These are phyloP conservation scores for Eubucco bourcierii DNA, from an alignment of 2,113 vertebrate species.

Conservation along the genomic window DNA sequence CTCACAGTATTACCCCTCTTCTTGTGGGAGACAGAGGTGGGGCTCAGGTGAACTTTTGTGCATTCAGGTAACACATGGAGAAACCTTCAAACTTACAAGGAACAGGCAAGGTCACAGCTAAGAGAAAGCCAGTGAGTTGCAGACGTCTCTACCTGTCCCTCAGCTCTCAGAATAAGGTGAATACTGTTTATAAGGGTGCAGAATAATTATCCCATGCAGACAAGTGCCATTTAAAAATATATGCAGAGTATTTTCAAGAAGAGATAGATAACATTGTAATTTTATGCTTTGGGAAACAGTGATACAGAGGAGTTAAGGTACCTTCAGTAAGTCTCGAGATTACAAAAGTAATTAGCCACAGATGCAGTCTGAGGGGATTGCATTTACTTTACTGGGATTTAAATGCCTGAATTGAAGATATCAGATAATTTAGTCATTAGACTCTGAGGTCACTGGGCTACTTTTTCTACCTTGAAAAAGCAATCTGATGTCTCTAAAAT, in stretches of 20 bases:
- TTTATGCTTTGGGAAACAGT: background rate
- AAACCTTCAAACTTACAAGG: background rate
- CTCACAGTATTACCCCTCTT: background rate
- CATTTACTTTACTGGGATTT: background rate
- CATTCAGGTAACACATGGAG: rapidly evolving
- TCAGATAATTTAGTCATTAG: background rate
- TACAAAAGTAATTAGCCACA: constrained; percentile 24
- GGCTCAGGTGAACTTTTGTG: background rate
- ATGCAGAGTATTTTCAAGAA: background rate
- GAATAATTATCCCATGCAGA: background rate
- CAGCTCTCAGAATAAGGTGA: background rate
- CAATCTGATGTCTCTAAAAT: background rate
- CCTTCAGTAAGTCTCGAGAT: background rate
- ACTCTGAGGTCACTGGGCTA: background rate
- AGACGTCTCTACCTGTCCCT: background rate
- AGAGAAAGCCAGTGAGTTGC: background rate
- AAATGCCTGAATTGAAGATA: background rate
- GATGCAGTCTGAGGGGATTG: background rate
- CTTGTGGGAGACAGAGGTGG: background rate
- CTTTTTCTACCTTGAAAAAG: background rate
- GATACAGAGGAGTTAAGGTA: background rate
- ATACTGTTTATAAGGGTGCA: background rate
- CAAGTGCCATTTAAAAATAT: background rate
- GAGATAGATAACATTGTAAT: background rate
- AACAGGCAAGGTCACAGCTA: background rate